These are phyloP conservation scores for Seladonia tumulorum DNA, from an alignment of 2,888 invertebrate genomes.

Conservation along the genomic window DNA sequence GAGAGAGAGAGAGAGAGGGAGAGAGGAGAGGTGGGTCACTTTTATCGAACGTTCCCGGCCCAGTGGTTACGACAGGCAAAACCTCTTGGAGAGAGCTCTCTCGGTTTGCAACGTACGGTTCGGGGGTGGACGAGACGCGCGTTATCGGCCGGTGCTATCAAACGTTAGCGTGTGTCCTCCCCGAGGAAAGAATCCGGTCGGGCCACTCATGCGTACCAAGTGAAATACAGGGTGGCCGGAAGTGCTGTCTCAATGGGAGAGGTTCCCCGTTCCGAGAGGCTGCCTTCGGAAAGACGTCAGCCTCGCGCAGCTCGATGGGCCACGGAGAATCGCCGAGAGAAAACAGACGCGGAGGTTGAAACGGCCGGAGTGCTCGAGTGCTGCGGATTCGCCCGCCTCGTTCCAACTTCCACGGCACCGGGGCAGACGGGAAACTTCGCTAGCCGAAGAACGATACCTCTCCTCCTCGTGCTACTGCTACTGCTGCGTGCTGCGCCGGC, in stretches of 20 bases:
- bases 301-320: slow-evolving; percentile 56
- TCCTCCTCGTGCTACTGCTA: neutral
- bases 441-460: slow-evolving; percentile 24
- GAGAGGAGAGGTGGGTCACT: slow-evolving; percentile 25
- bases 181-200: slow-evolving; percentile 31
- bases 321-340: slow-evolving; percentile 34
- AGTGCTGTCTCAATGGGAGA: slow-evolving; percentile 64
- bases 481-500: neutral
- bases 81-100: slow-evolving; percentile 28
- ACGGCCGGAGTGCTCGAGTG: slow-evolving; percentile 23
- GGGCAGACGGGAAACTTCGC: slow-evolving; percentile 39
- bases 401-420: slow-evolving; percentile 19
- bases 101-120: slow-evolving; percentile 13
- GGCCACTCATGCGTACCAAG: slow-evolving; percentile 63
- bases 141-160: slow-evolving; percentile 49
- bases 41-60: slow-evolving; percentile 64
- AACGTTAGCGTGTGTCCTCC: slow-evolving; percentile 10
- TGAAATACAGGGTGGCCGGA: slow-evolving; percentile 59
- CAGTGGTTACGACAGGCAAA: slow-evolving; percentile 48
- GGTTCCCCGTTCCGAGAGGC: slow-evolving; percentile 50
- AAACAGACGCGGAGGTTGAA: slow-evolving; percentile 46
- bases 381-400: slow-evolving; percentile 33
- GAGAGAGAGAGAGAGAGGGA: neutral
- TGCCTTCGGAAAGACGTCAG: slow-evolving; percentile 44
- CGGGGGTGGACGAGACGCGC: slow-evolving; percentile 32